A percentile compares a stretch with the other conserved stretches of the same genome.
Evolutionary conservation across 1,140 invertebrate genomes (phyloP).

Genomic region (Trachelipus rathkii): DNA sequence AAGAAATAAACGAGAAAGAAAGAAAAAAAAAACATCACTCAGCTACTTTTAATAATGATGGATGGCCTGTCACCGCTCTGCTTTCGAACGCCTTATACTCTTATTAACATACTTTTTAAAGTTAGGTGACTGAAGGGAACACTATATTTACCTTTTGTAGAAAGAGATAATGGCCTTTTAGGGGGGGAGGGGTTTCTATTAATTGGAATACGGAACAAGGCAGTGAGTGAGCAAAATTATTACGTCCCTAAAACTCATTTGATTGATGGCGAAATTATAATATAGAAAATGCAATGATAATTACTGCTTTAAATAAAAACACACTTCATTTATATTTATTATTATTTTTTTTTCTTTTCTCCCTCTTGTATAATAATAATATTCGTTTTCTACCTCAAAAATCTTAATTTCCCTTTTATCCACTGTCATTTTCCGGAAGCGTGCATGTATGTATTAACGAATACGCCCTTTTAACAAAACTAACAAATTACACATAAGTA

Average conservation of each 20-base stretch:
- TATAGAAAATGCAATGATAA: not conserved
- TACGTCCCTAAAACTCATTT: not conserved
- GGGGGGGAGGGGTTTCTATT: not conserved
- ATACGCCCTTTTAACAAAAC: not conserved
- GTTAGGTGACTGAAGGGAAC: not conserved
- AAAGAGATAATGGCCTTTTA: not conserved
- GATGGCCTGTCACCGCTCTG: not conserved
- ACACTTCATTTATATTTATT: not conserved
- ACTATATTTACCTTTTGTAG: not conserved
- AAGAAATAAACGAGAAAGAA: not conserved
- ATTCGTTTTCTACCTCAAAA: no score
- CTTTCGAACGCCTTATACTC: not conserved
- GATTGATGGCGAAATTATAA: not conserved
- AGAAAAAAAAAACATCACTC: not conserved
- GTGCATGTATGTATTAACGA: not conserved
- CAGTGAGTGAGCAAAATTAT: not conserved
- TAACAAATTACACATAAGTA: no score
- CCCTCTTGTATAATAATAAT: not conserved
- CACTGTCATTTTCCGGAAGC: not conserved
- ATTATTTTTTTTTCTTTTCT: not conserved
- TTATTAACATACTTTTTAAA: slow-evolving; percentile 3
- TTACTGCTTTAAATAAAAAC: not conserved
- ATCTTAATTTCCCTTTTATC: no score
- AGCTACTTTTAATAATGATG: slow-evolving; percentile 1
- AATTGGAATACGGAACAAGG: not conserved